Evolutionary conservation across 2,113 vertebrate genomes (phyloP), one percentile per base, ranked within the genome.

Genomic region (Prionailurus bengalensis): DNA sequence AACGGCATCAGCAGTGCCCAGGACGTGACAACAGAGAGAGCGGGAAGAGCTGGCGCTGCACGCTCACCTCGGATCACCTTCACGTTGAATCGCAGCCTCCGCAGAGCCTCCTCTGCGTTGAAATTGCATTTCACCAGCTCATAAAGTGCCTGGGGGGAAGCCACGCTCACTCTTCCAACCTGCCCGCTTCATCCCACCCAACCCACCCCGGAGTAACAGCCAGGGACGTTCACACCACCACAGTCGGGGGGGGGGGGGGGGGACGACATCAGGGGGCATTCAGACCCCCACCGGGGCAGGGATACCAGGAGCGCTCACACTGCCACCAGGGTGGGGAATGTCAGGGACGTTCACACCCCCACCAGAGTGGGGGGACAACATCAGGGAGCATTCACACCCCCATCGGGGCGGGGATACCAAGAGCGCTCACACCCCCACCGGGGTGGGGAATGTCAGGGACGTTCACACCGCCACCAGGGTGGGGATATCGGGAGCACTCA

Each of bases 101-200:
- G 98, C 86, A 99, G 98, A 0, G 99, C 99, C 97, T 99, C 99
- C 86, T 99, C 99, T 31, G 98, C 98, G 7, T 99, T 99, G 97
- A 99, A 99, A 97, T 99, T 99, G 98, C 99, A 99, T 97, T 99
- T 99, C 83, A 99, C 99, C 97, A 99, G 98, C 96, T 99, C 99
- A 5, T 99, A 99, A 87, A 99, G 99, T 13, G 99, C 99, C 99
- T 99, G 96, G 89, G 81, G 80, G 23, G 78, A 65, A 45, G 36
- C 4, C 1, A 1, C 5, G 9, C 0, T 51, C 45, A 68, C 29
- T 12, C 27, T 51, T 81, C 31, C 68, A 19, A 42, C 68, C 53
- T 17, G 51, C 17, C 9, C 42, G 31, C 74, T 45, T 31, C 27
- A 48, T 15, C 14, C 74, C 7, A 42, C 14, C 73, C 71, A 27